These are phyloP conservation scores for Apteryx owenii DNA, from an alignment of 2,113 vertebrate species.

Conservation along the genomic window DNA sequence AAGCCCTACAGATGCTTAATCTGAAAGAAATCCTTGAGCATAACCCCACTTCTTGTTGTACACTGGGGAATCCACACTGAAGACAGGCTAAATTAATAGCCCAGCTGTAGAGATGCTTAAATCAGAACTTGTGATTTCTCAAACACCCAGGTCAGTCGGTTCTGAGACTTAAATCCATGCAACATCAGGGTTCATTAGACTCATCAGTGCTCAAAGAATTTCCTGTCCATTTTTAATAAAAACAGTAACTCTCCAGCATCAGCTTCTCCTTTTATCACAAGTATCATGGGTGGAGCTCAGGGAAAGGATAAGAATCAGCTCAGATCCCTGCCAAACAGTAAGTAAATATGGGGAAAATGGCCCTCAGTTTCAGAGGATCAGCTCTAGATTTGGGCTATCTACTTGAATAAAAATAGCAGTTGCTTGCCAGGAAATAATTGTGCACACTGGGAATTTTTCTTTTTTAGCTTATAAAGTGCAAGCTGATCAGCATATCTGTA, in stretches of 20 bases:
- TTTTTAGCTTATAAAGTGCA: neutral
- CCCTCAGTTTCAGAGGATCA: neutral
- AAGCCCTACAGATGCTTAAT: neutral
- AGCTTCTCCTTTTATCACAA: neutral
- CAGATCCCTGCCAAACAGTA: neutral
- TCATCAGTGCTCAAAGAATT: neutral
- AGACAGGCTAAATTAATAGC: neutral
- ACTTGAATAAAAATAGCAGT: neutral
- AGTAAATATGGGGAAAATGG: neutral
- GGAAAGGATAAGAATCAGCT: neutral
- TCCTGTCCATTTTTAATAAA: neutral
- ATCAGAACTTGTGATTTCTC: neutral
- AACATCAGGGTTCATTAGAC: neutral
- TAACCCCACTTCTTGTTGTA: neutral
- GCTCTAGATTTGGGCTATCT: neutral
- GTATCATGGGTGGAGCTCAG: neutral
- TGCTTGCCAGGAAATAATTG: neutral
- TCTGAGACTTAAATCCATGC: neutral
- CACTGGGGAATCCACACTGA: neutral
- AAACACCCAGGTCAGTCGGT: neutral
- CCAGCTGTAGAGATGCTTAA: neutral
- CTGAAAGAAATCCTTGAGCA: neutral
- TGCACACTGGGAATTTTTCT: neutral
- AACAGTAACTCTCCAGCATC: neutral
- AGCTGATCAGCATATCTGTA: neutral